phyloP scores from a whole-genome alignment of 2,888 invertebrate species.

The Acrobasis consociella region DNA sequence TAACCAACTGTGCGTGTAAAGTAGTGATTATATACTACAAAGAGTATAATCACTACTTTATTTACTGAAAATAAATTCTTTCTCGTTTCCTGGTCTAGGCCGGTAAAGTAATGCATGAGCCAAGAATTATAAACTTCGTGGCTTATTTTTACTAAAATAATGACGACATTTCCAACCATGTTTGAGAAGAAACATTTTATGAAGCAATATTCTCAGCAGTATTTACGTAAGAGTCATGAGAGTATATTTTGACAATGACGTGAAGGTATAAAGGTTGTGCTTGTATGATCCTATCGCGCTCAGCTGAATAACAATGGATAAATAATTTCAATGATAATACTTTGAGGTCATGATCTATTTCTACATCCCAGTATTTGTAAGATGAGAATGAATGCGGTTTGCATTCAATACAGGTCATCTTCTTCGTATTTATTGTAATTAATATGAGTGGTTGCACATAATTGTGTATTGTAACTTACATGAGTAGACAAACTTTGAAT shows the following conservation, averaged over 20 bases:
- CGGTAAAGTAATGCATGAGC: too few species aligned
- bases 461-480: too few species aligned
- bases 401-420: slow-evolving; percentile 57
- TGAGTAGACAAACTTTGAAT: too few species aligned
- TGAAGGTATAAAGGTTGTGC: neutral
- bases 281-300: slow-evolving; percentile 2
- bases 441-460: neutral
- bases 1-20: too few species aligned
- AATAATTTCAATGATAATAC: slow-evolving; percentile 17
- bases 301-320: slow-evolving; percentile 12
- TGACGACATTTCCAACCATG: too few species aligned
- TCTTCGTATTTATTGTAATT: slow-evolving; percentile 15
- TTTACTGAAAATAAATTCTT: too few species aligned
- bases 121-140: too few species aligned
- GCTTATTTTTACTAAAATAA: too few species aligned
- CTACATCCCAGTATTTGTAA: slow-evolving; percentile 52
- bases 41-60: too few species aligned
- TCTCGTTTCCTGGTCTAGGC: too few species aligned
- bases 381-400: slow-evolving; percentile 65
- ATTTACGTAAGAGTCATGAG: slow-evolving; percentile 7
- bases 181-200: neutral
- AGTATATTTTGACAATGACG: neutral
- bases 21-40: too few species aligned
- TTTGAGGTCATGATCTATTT: slow-evolving; percentile 28
- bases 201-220: slow-evolving; percentile 11